phyloP scores from a whole-genome alignment of 1,140 invertebrate genomes.

The Chrysopa pallens region DNA sequence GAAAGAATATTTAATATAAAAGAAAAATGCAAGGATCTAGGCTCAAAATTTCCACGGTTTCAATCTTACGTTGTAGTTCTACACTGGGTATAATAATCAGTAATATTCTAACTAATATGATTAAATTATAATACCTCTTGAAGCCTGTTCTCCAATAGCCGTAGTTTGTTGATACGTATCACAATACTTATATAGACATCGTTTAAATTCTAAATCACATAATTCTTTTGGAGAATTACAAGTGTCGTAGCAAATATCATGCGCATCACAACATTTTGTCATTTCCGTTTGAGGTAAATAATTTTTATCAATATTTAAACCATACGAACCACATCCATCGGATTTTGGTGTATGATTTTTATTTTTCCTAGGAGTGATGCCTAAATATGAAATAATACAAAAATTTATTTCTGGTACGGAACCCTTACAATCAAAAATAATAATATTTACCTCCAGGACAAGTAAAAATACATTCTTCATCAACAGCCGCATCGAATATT shows the following conservation, averaged over 20 bases:
- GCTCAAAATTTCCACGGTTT: no score
- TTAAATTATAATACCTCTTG: conserved; percentile 29
- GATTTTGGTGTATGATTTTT: conserved; percentile 49
- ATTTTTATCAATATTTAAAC: conserved; percentile 50
- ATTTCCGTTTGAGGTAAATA: conserved; percentile 58
- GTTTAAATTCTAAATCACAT: conserved; percentile 73
- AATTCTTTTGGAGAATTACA: conserved; percentile 70
- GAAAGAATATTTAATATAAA: no score
- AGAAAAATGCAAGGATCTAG: no score
- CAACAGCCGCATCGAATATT: conserved; percentile 64
- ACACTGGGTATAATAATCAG: no score
- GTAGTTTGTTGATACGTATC: conserved; percentile 39
- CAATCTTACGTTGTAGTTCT: no score
- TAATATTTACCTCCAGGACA: conserved; percentile 45
- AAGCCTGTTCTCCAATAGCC: conserved; percentile 36
- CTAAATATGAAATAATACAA: conserved; percentile 23
- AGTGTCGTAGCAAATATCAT: conserved; percentile 81
- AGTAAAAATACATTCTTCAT: conserved; percentile 59
- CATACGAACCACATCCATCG: conserved; percentile 68
- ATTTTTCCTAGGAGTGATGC: conserved; percentile 42
- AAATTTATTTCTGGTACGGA: not conserved
- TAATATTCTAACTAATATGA: no score
- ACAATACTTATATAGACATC: conserved; percentile 69
- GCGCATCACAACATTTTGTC: conserved; percentile 66
- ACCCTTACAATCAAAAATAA: no score